These are phyloP conservation scores for Arizona elegans DNA, from an alignment of 2,113 vertebrate genomes.

Conservation along the genomic window DNA sequence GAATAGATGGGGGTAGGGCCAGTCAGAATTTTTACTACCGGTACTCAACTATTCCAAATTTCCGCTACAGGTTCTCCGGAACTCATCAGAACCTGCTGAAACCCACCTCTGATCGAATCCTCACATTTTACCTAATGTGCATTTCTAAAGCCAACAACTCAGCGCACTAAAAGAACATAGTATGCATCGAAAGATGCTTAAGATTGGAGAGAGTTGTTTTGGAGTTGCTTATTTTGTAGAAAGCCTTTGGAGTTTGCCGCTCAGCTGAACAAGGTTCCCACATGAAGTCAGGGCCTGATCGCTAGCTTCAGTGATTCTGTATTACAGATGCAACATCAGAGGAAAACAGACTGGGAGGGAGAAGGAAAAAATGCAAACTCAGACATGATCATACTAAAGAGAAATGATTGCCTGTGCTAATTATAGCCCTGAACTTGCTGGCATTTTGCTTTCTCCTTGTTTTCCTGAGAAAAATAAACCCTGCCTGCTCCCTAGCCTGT, in stretches of 20 bases:
- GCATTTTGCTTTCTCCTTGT: background rate
- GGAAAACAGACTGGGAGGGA: background rate
- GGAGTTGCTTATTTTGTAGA: background rate
- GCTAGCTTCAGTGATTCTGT: background rate
- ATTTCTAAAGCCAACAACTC: background rate
- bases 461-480: background rate
- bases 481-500: background rate
- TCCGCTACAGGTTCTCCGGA: too few relatives aligned
- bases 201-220: background rate
- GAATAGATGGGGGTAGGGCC: too few relatives aligned
- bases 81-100: too few relatives aligned
- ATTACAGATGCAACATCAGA: background rate
- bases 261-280: background rate
- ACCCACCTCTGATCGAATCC: background rate
- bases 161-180: background rate
- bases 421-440: background rate
- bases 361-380: background rate
- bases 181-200: background rate
- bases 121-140: background rate
- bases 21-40: too few relatives aligned
- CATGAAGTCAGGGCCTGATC: background rate
- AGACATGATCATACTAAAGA: background rate
- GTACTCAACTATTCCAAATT: too few relatives aligned
- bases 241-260: background rate
- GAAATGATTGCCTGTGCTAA: background rate